These are phyloP conservation scores for Cardiocondyla obscurior DNA, from an alignment of 1,140 invertebrate genomes.

Conservation along the genomic window DNA sequence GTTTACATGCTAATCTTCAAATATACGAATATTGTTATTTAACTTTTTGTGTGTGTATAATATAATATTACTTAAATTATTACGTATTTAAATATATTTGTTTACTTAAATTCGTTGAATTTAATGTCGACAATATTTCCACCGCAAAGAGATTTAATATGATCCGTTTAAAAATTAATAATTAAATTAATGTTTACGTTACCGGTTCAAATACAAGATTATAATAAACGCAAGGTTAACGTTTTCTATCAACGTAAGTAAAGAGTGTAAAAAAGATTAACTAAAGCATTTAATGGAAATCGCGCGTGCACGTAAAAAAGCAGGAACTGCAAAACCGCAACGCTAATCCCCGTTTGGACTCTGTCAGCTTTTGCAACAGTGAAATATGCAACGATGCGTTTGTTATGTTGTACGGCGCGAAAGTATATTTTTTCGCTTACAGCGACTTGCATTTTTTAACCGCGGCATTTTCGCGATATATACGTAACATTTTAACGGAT, in stretches of 20 bases:
- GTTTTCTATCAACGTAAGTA: slow-evolving; percentile 26
- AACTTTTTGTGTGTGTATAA: background rate
- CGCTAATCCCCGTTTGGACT: slow-evolving; percentile 17
- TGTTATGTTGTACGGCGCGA: slow-evolving; percentile 12
- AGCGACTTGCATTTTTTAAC: slow-evolving; percentile 39
- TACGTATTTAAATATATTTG: background rate
- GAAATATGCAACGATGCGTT: slow-evolving; percentile 39
- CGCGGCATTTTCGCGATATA: slow-evolving; percentile 2
- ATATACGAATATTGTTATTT: background rate
- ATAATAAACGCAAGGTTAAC: background rate
- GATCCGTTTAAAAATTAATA: background rate
- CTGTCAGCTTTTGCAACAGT: slow-evolving; percentile 18
- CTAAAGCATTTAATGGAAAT: slow-evolving; percentile 60
- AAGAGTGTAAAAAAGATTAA: slow-evolving; percentile 47
- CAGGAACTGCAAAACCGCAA: slow-evolving; percentile 6
- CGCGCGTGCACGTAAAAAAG: slow-evolving; percentile 6
- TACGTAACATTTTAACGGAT: slow-evolving; percentile 39
- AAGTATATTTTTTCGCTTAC: slow-evolving; percentile 46
- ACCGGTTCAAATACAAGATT: background rate
- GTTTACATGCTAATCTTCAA: no score
- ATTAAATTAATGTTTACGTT: background rate
- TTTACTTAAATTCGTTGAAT: background rate
- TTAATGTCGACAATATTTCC: background rate
- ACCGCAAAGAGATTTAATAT: background rate
- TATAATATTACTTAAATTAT: background rate